Evolutionary conservation across 1,140 invertebrate species (phyloP), one percentile per base, ranked within the genome.

Genomic region (Tribolium madens): DNA sequence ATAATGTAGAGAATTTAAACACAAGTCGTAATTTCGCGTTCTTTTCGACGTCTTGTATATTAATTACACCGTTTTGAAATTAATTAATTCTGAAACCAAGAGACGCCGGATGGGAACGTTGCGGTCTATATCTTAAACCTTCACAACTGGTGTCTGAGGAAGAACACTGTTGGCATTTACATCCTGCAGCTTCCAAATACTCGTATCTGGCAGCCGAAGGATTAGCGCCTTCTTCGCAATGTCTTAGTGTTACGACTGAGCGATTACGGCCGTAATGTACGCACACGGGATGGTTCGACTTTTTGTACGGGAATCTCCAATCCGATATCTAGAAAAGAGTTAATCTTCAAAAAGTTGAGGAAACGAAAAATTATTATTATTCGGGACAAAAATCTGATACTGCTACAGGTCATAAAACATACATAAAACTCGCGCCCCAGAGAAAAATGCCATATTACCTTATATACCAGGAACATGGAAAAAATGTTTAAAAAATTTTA

Each of bases 231-330:
- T 88, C 86, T 81, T 94, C 90, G 83, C 93, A 95, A 81, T 93
- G 87, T 2, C 85, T 84, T 2, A 94, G 85, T 3, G 85, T 86
- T 0, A 90, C 89, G 12, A 87, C 85, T 1, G 87, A 86, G n/a
- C 86, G 83, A 57, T 87, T 88, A 0, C 90, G 87, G 1, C 89
- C 88, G 1, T 91, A 91, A 83, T 95, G 94, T 10, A 94, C 91
- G 85, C 95, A 96, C 0, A 96, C 94, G 0, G 93, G 93, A 84
- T 96, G 95, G 78, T 91, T 89, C 2, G 93, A 94, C 33, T 91
- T 89, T 84, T 95, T 96, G 83, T 91, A 96, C 0, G 95, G 95
- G 84, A 96, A 95, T 82, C 93, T 90, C 91, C 92, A 96, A 85
- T 96, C 94, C 0, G 93, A 91, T 73, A 95, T 94, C 91, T 92